These are phyloP conservation scores for Morbakka virulenta DNA, from an alignment of 30 jellyfish, hydroid and myxozoan species.

Conservation along the genomic window DNA sequence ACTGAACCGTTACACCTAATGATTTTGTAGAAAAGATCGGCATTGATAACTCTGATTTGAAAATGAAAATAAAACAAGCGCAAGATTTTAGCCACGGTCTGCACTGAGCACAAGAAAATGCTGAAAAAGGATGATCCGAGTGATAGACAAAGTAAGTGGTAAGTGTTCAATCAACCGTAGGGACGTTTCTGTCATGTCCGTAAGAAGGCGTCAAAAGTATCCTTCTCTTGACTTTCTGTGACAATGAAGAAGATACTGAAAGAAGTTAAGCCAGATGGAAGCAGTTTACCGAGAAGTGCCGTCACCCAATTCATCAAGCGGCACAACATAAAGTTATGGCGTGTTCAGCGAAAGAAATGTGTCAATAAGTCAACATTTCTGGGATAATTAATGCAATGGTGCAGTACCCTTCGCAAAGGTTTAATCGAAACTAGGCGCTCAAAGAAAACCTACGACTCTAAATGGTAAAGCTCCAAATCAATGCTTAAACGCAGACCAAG, in stretches of 20 bases:
- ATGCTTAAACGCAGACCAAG: no score
- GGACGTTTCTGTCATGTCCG: slow-evolving; percentile 1
- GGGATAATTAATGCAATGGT: no score
- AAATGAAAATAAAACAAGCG: slow-evolving; percentile 22
- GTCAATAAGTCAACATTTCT: no score
- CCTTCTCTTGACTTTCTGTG: slow-evolving; percentile 28
- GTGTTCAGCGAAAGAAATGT: no score
- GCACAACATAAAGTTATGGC: no score
- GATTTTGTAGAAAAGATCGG: slow-evolving; percentile 46
- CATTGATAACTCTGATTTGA: slow-evolving; percentile 34
- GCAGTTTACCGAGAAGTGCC: no score
- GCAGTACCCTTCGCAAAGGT: no score
- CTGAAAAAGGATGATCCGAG: slow-evolving; percentile 43
- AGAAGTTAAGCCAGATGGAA: slow-evolving; percentile 1
- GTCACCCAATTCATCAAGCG: no score
- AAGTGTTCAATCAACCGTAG: slow-evolving; percentile 11
- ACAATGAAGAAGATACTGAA: neutral
- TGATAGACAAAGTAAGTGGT: slow-evolving; percentile 25
- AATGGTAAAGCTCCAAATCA: no score
- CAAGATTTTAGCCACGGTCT: slow-evolving; percentile 25
- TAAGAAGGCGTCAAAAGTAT: slow-evolving; percentile 16
- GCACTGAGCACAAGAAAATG: slow-evolving; percentile 19
- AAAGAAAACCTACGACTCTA: no score
- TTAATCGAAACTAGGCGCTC: no score
- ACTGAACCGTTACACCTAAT: no score